Conservation (phyloP, 2,888 invertebrate genomes). For the Drosophila meridionalis region DNA sequence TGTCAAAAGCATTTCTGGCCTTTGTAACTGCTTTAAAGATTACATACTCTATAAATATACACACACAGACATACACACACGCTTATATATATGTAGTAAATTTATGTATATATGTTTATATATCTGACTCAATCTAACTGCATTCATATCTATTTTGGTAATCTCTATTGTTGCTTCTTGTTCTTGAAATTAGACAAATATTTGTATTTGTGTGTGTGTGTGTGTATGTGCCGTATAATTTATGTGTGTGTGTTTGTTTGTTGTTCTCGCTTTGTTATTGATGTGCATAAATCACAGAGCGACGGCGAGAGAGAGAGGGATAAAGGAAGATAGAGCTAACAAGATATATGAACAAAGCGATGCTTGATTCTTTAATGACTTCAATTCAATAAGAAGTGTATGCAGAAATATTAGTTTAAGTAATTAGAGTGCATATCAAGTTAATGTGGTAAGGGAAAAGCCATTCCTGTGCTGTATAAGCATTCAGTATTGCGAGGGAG, state of each 20-base stretch:
- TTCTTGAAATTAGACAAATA: conserved; percentile 73
- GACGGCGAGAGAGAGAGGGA: neutral
- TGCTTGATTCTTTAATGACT: conserved; percentile 38
- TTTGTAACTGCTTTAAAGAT: conserved; percentile 24
- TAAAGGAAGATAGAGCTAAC: conserved; percentile 1
- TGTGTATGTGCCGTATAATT: conserved; percentile 38
- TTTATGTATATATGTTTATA: neutral
- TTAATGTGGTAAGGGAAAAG: neutral
- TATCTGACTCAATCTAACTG: conserved; percentile 11
- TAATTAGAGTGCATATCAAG: conserved; percentile 24
- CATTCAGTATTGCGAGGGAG: neutral
- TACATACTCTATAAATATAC: neutral
- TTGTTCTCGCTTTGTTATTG: conserved; percentile 45
- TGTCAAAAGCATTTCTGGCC: conserved; percentile 41
- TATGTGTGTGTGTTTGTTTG: conserved; percentile 43
- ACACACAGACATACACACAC: neutral
- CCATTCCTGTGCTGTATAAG: too few species aligned
- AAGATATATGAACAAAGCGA: conserved; percentile 5
- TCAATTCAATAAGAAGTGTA: conserved; percentile 53
- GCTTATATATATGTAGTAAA: neutral
- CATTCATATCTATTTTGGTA: conserved; percentile 30
- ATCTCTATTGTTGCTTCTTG: conserved; percentile 57
- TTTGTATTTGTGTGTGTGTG: conserved; percentile 58
- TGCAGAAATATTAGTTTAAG: conserved; percentile 15
- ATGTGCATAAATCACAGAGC: conserved; percentile 57